Evolutionary conservation across 2,888 invertebrate species (phyloP).

Genomic region (Endomychus coccineus): DNA sequence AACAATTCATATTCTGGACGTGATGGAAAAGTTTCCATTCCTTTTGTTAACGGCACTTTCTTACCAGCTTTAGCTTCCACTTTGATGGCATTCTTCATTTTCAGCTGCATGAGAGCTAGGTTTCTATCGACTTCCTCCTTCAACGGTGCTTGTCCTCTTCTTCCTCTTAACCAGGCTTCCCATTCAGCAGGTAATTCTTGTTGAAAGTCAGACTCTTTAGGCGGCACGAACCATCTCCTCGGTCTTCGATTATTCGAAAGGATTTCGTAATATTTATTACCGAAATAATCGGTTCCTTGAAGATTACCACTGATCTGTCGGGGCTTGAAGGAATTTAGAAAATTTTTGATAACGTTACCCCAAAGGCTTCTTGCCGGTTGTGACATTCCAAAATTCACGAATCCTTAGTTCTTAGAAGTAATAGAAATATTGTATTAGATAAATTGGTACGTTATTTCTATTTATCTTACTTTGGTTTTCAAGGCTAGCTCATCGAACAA

Average conservation of each 20-base stretch:
- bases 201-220: constrained; percentile 55
- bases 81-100: constrained; percentile 66
- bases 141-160: constrained; percentile 57
- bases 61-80: constrained; percentile 53
- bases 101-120: constrained; percentile 61
- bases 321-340: constrained; percentile 56
- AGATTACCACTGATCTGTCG: constrained; percentile 48
- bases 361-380: constrained; percentile 34
- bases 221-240: constrained; percentile 67
- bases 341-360: constrained; percentile 50
- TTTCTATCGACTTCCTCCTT: constrained; percentile 66
- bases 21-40: constrained; percentile 39
- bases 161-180: constrained; percentile 73
- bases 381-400: constrained; percentile 29
- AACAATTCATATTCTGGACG: constrained; percentile 49
- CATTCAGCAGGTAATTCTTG: constrained; percentile 78
- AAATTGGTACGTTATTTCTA: no score
- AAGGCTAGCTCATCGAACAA: no score
- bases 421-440: no score
- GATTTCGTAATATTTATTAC: constrained; percentile 77
- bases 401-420: no score
- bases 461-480: no score
- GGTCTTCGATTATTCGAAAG: constrained; percentile 60
- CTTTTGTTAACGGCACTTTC: constrained; percentile 45
- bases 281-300: constrained; percentile 70